Evolutionary conservation across 1,140 invertebrate genomes (phyloP).

Genomic region (Thalassaphorura encarpata): DNA sequence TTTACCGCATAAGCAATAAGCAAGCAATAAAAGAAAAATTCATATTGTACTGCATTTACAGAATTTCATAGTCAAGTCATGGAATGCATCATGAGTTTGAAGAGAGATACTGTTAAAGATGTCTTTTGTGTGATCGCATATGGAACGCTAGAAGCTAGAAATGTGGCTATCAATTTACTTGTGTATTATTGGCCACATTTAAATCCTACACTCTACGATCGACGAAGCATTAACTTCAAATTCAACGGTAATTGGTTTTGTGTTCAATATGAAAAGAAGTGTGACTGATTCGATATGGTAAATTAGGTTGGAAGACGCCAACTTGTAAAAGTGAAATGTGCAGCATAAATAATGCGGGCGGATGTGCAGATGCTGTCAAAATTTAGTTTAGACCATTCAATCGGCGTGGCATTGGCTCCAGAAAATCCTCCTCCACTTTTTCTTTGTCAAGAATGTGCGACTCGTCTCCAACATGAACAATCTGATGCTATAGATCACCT

Average conservation of each 20-base stretch:
- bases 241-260: constrained; percentile 56
- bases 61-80: constrained; percentile 89
- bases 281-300: not conserved
- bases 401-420: constrained; percentile 57
- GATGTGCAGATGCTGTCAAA: constrained; percentile 65
- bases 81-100: constrained; percentile 88
- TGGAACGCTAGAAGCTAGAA: constrained; percentile 78
- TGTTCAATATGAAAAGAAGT: not conserved
- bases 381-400: constrained; percentile 80
- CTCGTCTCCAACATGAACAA: constrained; percentile 60
- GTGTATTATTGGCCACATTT: constrained; percentile 99
- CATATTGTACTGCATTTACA: constrained; percentile 40
- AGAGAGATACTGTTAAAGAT: constrained; percentile 80
- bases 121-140: constrained; percentile 93
- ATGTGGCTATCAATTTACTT: constrained; percentile 87
- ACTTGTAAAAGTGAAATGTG: constrained; percentile 31
- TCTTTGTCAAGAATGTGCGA: constrained; percentile 92
- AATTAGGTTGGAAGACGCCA: constrained; percentile 24
- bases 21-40: not conserved
- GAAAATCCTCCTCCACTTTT: constrained; percentile 88
- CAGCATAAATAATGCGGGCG: constrained; percentile 29
- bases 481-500: constrained; percentile 63
- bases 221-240: constrained; percentile 77
- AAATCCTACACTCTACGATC: constrained; percentile 84
- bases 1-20: not conserved